Conservation (phyloP, 37 sponge, comb jelly and placozoan genomes). For the Lycopodina hypogea region DNA sequence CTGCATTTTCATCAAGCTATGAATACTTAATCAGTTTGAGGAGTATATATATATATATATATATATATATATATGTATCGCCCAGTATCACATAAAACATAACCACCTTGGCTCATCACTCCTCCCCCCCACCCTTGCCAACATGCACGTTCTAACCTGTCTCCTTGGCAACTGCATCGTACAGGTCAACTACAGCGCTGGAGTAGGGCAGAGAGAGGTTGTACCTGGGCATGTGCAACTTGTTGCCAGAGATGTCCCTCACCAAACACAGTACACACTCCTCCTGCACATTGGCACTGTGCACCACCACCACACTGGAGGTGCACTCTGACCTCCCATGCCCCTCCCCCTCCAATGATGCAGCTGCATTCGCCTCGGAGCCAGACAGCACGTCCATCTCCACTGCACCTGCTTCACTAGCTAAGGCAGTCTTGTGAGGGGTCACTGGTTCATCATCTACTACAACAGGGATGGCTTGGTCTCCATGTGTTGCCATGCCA, state of each 20-base stretch:
- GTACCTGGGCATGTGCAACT: slow-evolving; percentile 6
- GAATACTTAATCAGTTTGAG: too few relatives aligned
- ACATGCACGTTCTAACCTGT: slow-evolving; percentile 26
- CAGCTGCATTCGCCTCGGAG: background rate
- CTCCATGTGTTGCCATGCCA: too few relatives aligned
- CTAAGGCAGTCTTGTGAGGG: background rate
- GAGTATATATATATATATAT: too few relatives aligned
- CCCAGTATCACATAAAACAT: too few relatives aligned
- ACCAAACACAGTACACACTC: slow-evolving; percentile 22
- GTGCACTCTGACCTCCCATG: too few relatives aligned
- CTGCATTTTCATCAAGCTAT: too few relatives aligned
- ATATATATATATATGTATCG: too few relatives aligned
- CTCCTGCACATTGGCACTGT: slow-evolving; percentile 16
- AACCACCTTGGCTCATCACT: too few relatives aligned
- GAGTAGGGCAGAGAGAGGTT: slow-evolving; percentile 44
- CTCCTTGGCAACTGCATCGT: slow-evolving; percentile 42
- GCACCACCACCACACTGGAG: background rate
- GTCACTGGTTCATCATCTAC: background rate
- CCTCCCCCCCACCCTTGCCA: too few relatives aligned
- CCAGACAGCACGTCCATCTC: background rate
- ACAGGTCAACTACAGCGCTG: slow-evolving; percentile 35
- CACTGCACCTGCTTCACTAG: background rate
- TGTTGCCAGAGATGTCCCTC: slow-evolving; percentile 42
- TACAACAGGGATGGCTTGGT: too few relatives aligned
- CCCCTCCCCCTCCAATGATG: background rate